Conservation (phyloP, 2,888 invertebrate genomes). For the Ligdia adustata region DNA sequence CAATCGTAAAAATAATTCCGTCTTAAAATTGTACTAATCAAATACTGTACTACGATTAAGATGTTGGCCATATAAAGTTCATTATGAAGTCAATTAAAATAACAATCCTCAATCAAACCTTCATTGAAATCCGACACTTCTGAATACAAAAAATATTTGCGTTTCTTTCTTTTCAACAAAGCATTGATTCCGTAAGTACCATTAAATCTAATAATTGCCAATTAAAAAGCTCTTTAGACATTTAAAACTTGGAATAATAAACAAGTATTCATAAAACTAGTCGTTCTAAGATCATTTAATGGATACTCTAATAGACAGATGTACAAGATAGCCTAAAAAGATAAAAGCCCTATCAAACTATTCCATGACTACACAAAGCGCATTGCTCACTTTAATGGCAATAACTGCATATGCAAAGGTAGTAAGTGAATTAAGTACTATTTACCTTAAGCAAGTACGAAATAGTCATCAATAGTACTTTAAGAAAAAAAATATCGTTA, state of each 20-base stretch:
- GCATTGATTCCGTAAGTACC: background rate
- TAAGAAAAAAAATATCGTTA: too few relatives aligned
- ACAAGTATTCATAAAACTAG: conserved; percentile 1
- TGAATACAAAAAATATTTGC: conserved; percentile 1
- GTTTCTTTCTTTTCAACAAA: background rate
- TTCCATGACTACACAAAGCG: too few relatives aligned
- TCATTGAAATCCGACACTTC: background rate
- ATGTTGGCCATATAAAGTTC: background rate
- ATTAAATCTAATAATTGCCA: background rate
- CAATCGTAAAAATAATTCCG: too few relatives aligned
- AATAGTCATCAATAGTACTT: too few relatives aligned
- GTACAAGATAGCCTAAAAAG: conserved; percentile 12
- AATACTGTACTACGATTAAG: background rate
- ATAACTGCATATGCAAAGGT: too few relatives aligned
- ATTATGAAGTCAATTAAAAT: background rate
- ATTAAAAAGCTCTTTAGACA: background rate
- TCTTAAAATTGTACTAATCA: too few relatives aligned
- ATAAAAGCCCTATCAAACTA: conserved; percentile 18
- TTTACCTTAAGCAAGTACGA: too few relatives aligned
- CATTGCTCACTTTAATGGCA: too few relatives aligned
- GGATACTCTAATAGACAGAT: conserved; percentile 5
- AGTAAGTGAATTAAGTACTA: too few relatives aligned
- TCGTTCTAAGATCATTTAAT: too few relatives aligned
- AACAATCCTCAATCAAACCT: background rate
- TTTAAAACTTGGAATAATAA: too few relatives aligned